Evolutionary conservation across 2,113 vertebrate species (phyloP), one percentile per base, ranked within the genome.

Genomic region (Archilochus colubris): DNA sequence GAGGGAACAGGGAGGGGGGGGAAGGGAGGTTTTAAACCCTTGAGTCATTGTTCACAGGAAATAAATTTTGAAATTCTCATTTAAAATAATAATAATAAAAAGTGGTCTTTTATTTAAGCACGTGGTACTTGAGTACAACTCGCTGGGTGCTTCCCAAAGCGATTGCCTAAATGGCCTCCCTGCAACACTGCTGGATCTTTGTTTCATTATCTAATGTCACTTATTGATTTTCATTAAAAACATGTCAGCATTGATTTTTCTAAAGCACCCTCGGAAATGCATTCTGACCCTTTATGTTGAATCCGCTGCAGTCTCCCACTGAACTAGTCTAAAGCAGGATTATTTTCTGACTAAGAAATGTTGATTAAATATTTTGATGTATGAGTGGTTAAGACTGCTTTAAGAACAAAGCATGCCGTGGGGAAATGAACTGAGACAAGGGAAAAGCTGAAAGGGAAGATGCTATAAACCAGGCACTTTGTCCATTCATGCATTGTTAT

Each of bases 301-400:
- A 88, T 72, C 89, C 58, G 4, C 73, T 48, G 69, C 25, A 8
- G 76, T 83, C 82, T 93, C 87, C 91, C 78, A 72, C 55, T 83
- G 95, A 95, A 91, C 82, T 18, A 21, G 15, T 83, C 86, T 86
- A 72, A 80, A 91, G 76, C 61, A n/a, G 93, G 86, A 85, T 93
- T 85, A 94, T 93, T 96, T 92, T 80, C 93, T n/a, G n/a, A n/a
- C n/a, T 85, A 70, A 76, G 93, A 95, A 89, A 95, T 94, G 93
- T 95, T 97, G 94, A 94, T 96, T 96, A 96, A 96, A 97, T 97
- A 95, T 97, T 96, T 96, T 97, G 95, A 95, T 97, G 89, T 96
- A 79, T 50, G 90, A 90, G 88, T 75, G 82, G 93, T 61, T 95
- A 78, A 95, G 88, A 20, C 90, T 31, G 85, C 88, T 95, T 94